A percentile compares a stretch with the other conserved stretches of the same genome.
These are phyloP conservation scores for Cariama cristata DNA, from an alignment of 2,113 vertebrate genomes.

Conservation along the genomic window DNA sequence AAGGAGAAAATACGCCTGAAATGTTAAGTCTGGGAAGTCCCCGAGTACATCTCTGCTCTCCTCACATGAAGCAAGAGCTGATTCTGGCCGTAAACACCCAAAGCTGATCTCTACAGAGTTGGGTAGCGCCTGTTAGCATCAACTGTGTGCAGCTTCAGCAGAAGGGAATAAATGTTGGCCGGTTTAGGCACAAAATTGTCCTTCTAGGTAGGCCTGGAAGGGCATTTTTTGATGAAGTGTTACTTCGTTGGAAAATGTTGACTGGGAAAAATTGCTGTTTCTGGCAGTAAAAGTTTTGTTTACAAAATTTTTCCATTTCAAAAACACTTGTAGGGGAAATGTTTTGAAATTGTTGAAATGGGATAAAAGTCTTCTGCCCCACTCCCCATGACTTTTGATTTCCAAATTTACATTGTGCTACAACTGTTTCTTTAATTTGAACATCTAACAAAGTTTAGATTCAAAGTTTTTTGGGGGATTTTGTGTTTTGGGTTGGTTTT, in stretches of 20 bases:
- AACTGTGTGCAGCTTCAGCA: not conserved
- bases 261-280: not conserved
- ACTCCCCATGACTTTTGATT: not conserved
- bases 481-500: not conserved
- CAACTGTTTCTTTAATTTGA: not conserved
- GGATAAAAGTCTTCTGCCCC: not conserved
- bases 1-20: not conserved
- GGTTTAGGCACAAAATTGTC: not conserved
- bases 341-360: not conserved
- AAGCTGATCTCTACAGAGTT: accelerated
- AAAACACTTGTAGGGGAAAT: not conserved
- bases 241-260: not conserved
- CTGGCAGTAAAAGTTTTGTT: not conserved
- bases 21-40: not conserved
- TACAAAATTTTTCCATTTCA: not conserved
- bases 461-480: not conserved
- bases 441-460: not conserved
- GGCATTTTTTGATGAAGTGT: not conserved
- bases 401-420: not conserved
- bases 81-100: not conserved
- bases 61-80: not conserved
- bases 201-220: not conserved
- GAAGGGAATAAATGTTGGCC: accelerated
- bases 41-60: not conserved
- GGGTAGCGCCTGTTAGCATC: not conserved